These are phyloP conservation scores for Scleropages formosus DNA, from an alignment of 2,797 vertebrate species.

Conservation along the genomic window DNA sequence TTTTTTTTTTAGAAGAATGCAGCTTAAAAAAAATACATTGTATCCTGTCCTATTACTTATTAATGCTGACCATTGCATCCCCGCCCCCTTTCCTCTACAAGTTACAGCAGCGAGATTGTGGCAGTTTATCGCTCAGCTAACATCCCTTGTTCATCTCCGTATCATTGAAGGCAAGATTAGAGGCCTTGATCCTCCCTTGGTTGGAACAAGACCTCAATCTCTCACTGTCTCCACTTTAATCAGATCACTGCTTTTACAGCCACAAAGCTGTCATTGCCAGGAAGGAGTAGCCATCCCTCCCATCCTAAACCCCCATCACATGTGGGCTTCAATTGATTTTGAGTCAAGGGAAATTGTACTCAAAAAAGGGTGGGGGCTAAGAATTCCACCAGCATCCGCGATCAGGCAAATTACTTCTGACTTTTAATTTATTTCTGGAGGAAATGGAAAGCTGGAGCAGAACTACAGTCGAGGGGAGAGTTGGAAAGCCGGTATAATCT, in stretches of 20 bases:
- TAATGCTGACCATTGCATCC: background rate
- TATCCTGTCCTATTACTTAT: conserved; percentile 11
- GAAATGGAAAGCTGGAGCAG: conserved; percentile 97
- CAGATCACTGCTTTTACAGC: conserved; percentile 90
- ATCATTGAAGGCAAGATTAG: conserved; percentile 82
- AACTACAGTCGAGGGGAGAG: conserved; percentile 91
- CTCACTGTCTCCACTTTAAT: conserved; percentile 96
- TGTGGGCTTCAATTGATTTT: conserved; percentile 92
- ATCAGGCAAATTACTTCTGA: conserved; percentile 99
- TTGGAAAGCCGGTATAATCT: conserved; percentile 86
- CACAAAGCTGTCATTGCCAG: conserved; percentile 93
- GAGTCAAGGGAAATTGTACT: conserved; percentile 74
- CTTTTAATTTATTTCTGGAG: conserved; percentile 99
- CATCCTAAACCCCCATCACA: conserved; percentile 58
- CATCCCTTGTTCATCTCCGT: conserved; percentile 68
- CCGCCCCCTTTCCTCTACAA: background rate
- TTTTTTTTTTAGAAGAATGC: background rate
- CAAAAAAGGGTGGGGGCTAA: conserved; percentile 58
- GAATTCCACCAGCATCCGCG: conserved; percentile 87
- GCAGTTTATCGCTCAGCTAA: conserved; percentile 57
- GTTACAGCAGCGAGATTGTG: conserved; percentile 45
- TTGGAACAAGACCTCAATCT: conserved; percentile 99
- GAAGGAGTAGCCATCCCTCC: conserved; percentile 75
- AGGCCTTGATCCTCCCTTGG: conserved; percentile 89
- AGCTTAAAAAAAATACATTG: background rate